A percentile compares a stretch with the other conserved stretches of the same genome.
These are phyloP conservation scores for Serranus cabrilla DNA, from an alignment of 2,797 vertebrate genomes.

Conservation along the genomic window DNA sequence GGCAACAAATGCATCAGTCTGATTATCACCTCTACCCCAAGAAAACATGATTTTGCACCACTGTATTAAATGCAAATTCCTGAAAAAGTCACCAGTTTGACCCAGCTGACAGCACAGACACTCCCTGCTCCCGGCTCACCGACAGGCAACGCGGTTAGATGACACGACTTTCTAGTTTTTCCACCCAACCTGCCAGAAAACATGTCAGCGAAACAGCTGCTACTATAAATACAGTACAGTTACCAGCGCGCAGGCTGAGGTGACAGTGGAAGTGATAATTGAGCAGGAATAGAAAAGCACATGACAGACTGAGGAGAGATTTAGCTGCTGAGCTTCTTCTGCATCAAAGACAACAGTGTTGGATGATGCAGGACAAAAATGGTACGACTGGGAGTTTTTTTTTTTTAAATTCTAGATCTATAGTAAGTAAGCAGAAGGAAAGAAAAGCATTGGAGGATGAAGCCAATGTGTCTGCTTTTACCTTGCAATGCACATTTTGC, in stretches of 20 bases:
- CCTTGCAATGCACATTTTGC: neutral
- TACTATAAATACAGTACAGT: slow-evolving; percentile 44
- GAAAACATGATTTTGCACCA: neutral
- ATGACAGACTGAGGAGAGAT: slow-evolving; percentile 30
- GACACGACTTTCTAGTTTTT: neutral
- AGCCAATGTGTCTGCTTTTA: neutral
- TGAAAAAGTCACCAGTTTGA: neutral
- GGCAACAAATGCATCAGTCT: neutral
- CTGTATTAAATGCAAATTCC: neutral
- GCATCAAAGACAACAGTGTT: neutral
- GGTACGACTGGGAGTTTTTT: neutral
- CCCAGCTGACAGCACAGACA: neutral
- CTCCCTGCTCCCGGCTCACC: neutral
- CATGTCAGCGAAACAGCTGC: slow-evolving; percentile 4
- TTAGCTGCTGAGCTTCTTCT: neutral
- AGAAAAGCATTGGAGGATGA: neutral
- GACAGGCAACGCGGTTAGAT: neutral
- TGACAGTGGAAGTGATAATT: slow-evolving; percentile 27
- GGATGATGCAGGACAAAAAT: neutral
- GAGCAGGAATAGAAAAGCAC: slow-evolving; percentile 31
- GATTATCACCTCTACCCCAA: neutral
- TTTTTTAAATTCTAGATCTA: neutral
- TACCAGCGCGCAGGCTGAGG: slow-evolving; percentile 12
- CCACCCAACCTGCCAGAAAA: neutral
- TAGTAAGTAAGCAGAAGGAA: neutral